Base-by-base conservation (phyloP, 2,888 invertebrate species). In the Tiphia femorata region DNA sequence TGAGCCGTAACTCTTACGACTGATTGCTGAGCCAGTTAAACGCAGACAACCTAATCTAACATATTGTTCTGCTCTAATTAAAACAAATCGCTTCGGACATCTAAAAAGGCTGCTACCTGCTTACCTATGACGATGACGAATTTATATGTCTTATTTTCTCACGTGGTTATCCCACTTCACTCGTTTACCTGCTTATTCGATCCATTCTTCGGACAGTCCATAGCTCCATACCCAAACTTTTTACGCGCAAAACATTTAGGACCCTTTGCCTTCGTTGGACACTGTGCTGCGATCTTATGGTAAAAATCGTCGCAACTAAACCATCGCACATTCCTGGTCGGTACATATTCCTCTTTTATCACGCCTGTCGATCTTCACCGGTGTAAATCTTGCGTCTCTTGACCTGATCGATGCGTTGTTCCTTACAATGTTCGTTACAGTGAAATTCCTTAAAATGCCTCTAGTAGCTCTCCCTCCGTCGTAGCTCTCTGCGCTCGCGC, bases 161-260 rank as follows among this genome's bases (percentile, higher is more conserved):
- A n/a, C 3, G 1, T 2, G 21, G 17, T 7, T 1, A 10, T 5
- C 14, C n/a, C n/a, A n/a, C n/a, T n/a, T n/a, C n/a, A n/a, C n/a
- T n/a, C n/a, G n/a, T n/a, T 23, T 37, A 48, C 27, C 19, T 33
- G 41, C 23, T 30, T 41, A 0, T 41, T 30, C 16, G 20, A 30
- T 21, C 30, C 33, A 0, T 41, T 49, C 16, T 41, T 49, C n/a
- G n/a, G n/a, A 49, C 41, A 49, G 2, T 29, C 25, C 0, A 21
- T 2, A 5, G 40, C 14, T 5, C 20, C 30, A 3, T 49, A 20
- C n/a, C 41, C 33, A 3, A n/a, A n/a, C 6, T 38, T 16, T 1
- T 17, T 44, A 7, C 51, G 41, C 14, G 37, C 21, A 7, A 52
- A 40, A 14, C 52, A 52, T 8, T 41, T 41, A 1, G 14, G n/a